Percentiles rank a stretch among this genome's conserved stretches.
Conservation (phyloP, 35 echinoderm and acorn worm genomes). For the Stichopus chloronotus region DNA sequence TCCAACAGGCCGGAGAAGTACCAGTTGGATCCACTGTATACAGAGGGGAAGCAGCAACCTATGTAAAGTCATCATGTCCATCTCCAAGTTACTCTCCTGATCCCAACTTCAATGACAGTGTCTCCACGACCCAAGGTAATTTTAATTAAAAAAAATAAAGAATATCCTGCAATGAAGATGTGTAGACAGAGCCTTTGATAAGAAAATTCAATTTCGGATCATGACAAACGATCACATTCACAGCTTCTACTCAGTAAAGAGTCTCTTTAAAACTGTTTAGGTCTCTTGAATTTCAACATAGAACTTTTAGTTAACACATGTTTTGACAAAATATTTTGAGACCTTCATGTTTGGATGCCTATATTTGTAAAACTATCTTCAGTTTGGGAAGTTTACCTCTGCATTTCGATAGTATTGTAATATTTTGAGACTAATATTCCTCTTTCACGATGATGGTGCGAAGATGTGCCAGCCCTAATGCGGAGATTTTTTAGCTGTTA, state of each 20-base stretch:
- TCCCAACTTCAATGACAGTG: not conserved
- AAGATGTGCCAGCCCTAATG: not conserved
- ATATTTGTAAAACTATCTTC: not conserved
- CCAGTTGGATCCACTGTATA: too few relatives aligned
- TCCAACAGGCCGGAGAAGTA: too few relatives aligned
- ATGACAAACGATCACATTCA: not conserved
- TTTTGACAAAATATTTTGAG: too few relatives aligned
- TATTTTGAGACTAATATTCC: not conserved
- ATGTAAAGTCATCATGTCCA: too few relatives aligned
- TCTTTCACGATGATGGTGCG: too few relatives aligned
- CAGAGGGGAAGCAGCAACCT: too few relatives aligned
- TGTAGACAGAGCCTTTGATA: not conserved
- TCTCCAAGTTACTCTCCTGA: too few relatives aligned
- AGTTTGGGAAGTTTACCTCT: not conserved
- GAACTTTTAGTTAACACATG: too few relatives aligned
- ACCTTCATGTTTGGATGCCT: too few relatives aligned
- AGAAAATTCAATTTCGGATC: not conserved
- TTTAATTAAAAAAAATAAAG: not conserved
- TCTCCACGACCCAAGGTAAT: not conserved
- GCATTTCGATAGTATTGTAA: not conserved
- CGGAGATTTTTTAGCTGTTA: not conserved
- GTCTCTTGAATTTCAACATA: too few relatives aligned
- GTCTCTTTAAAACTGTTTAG: too few relatives aligned
- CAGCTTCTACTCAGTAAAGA: not conserved
- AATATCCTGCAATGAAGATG: too few relatives aligned